Evolutionary conservation across 92 coral and sea anemone species (phyloP).

Genomic region (Pocillopora meandrina): DNA sequence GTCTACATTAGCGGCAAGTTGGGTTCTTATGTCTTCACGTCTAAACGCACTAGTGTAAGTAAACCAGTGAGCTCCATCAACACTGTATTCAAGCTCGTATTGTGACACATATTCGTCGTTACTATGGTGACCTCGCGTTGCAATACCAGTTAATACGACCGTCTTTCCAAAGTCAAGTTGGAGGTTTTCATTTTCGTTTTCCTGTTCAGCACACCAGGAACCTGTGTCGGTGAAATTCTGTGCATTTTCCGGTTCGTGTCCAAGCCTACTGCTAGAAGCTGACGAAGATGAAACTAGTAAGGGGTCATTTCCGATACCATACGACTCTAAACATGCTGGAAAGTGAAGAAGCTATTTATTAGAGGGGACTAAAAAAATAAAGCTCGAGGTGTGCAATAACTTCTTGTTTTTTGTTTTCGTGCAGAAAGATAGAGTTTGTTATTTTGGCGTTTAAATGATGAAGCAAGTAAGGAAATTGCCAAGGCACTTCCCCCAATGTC

Average conservation of each 20-base stretch:
- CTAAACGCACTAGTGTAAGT: not conserved
- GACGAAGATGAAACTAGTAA: slow-evolving; percentile 43
- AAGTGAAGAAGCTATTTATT: not conserved
- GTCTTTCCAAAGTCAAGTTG: slow-evolving; percentile 54
- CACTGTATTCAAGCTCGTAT: slow-evolving; percentile 30
- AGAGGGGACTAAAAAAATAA: not conserved
- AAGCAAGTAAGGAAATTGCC: too few species aligned
- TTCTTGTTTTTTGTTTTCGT: not conserved
- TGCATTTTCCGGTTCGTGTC: slow-evolving; percentile 55
- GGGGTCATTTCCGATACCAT: slow-evolving; percentile 40
- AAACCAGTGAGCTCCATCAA: slow-evolving; percentile 44
- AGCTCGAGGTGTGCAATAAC: not conserved
- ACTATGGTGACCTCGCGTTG: slow-evolving; percentile 65
- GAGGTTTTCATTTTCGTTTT: slow-evolving; percentile 34
- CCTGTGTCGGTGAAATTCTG: slow-evolving; percentile 42
- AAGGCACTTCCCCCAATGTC: too few species aligned
- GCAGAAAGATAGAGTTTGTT: not conserved
- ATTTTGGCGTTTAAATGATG: too few species aligned
- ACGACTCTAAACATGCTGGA: slow-evolving; percentile 22
- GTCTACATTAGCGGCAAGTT: slow-evolving; percentile 10
- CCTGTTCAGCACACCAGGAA: slow-evolving; percentile 66
- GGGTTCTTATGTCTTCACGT: too few species aligned
- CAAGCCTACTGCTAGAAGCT: slow-evolving; percentile 54
- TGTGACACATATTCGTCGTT: slow-evolving; percentile 56
- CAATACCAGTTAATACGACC: slow-evolving; percentile 39